Percentiles rank a stretch among this genome's conserved stretches.
Evolutionary conservation across 2,113 vertebrate species (phyloP).

Genomic region (Syrrhaptes paradoxus): DNA sequence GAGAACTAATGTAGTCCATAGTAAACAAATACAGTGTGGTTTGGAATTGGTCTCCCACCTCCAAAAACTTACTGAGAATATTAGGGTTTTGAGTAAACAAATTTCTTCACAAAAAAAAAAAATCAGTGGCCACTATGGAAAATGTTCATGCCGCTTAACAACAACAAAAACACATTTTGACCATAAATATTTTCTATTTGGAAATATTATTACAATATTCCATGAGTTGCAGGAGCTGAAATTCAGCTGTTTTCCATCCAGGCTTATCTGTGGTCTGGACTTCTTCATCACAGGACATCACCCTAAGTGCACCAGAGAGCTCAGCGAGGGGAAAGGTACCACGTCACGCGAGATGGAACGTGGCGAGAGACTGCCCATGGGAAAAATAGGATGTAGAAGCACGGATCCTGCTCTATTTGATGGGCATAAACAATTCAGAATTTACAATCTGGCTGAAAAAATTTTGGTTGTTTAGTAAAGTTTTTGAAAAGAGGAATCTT

Average conservation of each 20-base stretch:
- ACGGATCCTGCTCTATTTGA: background rate
- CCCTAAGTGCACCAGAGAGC: background rate
- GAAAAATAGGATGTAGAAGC: background rate
- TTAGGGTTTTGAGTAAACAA: background rate
- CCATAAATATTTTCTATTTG: slow-evolving; percentile 47
- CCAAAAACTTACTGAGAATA: background rate
- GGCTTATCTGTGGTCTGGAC: background rate
- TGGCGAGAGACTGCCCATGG: background rate
- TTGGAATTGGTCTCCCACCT: background rate
- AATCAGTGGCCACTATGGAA: background rate
- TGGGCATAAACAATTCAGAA: background rate
- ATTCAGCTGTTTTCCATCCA: slow-evolving; percentile 1
- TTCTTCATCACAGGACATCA: background rate
- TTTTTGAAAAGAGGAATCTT: background rate
- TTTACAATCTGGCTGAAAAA: background rate
- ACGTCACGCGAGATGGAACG: rapidly evolving
- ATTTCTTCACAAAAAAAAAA: background rate
- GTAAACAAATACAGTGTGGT: background rate
- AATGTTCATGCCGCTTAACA: background rate
- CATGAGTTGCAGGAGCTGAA: background rate
- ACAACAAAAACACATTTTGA: slow-evolving; percentile 7
- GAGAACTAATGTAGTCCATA: background rate
- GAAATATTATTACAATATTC: background rate
- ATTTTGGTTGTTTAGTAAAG: background rate
- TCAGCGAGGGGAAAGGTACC: background rate